A percentile compares a stretch with the other conserved stretches of the same genome.
These are phyloP conservation scores for Osmerus eperlanus DNA, from an alignment of 2,113 vertebrate species.

Conservation along the genomic window DNA sequence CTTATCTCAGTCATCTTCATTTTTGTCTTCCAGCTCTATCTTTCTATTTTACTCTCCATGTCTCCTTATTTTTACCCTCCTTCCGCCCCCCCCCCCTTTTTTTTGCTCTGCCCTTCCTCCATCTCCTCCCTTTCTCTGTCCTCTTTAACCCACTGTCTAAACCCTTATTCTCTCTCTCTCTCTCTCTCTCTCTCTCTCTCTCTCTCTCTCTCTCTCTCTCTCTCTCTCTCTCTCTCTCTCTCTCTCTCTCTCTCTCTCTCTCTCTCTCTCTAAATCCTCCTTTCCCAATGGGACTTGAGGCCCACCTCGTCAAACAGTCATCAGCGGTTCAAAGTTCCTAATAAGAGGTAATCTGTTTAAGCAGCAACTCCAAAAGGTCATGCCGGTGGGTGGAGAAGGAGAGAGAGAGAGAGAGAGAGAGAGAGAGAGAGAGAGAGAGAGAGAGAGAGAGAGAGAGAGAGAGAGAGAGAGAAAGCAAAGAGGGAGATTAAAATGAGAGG, in stretches of 20 bases:
- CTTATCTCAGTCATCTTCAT: background rate
- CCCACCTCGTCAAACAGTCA: conserved; percentile 70
- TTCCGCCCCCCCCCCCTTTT: background rate
- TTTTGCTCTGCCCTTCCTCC: conserved; percentile 25
- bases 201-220: no score
- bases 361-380: conserved; percentile 72
- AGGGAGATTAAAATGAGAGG: background rate
- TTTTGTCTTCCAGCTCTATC: background rate
- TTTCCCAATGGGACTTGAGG: conserved; percentile 18
- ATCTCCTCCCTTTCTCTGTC: conserved; percentile 8
- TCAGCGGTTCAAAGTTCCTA: conserved; percentile 66
- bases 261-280: background rate
- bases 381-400: conserved; percentile 45
- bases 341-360: conserved; percentile 76
- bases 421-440: background rate
- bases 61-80: background rate
- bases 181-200: no score
- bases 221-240: background rate
- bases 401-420: conserved; percentile 23
- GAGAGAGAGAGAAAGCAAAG: conserved; percentile 14
- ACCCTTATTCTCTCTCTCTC: background rate
- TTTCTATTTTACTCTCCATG: background rate
- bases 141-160: background rate
- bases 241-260: background rate
- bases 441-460: conserved; percentile 6